A percentile compares a stretch with the other conserved stretches of the same genome.
phyloP scores from a whole-genome alignment of 2,888 invertebrate genomes.

The Theodoxus fluviatilis region DNA sequence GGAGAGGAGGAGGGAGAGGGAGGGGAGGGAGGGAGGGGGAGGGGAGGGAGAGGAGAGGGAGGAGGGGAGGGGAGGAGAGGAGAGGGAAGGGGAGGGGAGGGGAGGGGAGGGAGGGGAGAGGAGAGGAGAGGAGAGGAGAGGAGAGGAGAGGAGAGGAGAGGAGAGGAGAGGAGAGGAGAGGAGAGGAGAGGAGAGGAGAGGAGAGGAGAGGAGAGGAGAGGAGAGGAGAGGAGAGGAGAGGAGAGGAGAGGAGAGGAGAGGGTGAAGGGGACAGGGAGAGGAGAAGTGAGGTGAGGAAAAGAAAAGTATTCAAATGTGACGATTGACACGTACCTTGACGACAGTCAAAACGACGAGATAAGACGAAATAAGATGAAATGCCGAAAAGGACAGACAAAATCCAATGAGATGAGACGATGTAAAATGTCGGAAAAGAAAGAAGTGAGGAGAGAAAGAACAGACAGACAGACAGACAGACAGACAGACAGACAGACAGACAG shows the following conservation, averaged over 20 bases:
- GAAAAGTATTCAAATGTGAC: too few species aligned
- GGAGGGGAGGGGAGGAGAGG: not conserved
- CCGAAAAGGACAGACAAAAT: too few species aligned
- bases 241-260: slow-evolving; percentile 1
- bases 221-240: not conserved
- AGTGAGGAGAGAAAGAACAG: too few species aligned
- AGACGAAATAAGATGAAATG: too few species aligned
- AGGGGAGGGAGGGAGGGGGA: not conserved
- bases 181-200: not conserved
- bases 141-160: not conserved
- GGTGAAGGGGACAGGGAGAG: not conserved
- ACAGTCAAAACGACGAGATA: too few species aligned
- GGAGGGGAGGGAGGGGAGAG: not conserved
- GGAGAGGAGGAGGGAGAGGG: not conserved
- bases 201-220: not conserved
- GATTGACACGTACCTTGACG: too few species aligned
- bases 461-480: too few species aligned
- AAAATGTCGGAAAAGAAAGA: too few species aligned
- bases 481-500: too few species aligned
- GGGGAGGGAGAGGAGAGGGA: not conserved
- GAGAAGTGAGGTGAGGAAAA: not conserved
- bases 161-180: not conserved
- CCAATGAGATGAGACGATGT: too few species aligned
- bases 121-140: not conserved
- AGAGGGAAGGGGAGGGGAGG: not conserved